A percentile compares a stretch with the other conserved stretches of the same genome.
Conservation (phyloP, 2,888 invertebrate species). For the Prosopocoilus inquinatus region DNA sequence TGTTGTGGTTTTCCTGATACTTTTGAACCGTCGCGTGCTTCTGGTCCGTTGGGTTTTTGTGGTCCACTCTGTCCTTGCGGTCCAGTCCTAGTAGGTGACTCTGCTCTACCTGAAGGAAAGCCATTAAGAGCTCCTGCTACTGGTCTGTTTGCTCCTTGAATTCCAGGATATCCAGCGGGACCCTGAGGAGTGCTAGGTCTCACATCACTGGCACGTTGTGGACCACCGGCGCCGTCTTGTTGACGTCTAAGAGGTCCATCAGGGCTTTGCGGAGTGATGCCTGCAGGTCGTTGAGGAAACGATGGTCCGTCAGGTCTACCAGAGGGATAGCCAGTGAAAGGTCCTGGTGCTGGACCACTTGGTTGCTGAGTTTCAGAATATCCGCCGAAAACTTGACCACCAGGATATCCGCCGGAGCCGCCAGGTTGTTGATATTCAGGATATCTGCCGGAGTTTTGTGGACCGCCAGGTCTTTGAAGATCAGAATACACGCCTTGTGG, state of each 20-base stretch:
- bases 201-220: background rate
- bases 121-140: conserved; percentile 30
- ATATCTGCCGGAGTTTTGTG: background rate
- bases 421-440: background rate
- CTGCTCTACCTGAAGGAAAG: conserved; percentile 11
- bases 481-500: background rate
- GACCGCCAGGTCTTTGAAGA: background rate
- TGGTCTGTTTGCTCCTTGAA: conserved; percentile 33
- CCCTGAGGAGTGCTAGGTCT: background rate
- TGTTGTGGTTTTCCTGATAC: conserved; percentile 2
- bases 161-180: conserved; percentile 27
- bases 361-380: conserved; percentile 24
- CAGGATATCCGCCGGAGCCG: background rate
- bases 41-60: conserved; percentile 31
- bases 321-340: conserved; percentile 20
- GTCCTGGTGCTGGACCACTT: conserved; percentile 8
- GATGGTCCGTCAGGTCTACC: conserved; percentile 36
- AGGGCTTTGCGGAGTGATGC: conserved; percentile 14
- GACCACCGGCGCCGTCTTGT: background rate
- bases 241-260: background rate
- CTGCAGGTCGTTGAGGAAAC: conserved; percentile 33
- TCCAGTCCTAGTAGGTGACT: conserved; percentile 12
- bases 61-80: background rate
- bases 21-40: conserved; percentile 34
- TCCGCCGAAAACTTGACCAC: background rate